These are phyloP conservation scores for Coelogynopora nodosa DNA, from an alignment of 2,888 invertebrate genomes.

Conservation along the genomic window DNA sequence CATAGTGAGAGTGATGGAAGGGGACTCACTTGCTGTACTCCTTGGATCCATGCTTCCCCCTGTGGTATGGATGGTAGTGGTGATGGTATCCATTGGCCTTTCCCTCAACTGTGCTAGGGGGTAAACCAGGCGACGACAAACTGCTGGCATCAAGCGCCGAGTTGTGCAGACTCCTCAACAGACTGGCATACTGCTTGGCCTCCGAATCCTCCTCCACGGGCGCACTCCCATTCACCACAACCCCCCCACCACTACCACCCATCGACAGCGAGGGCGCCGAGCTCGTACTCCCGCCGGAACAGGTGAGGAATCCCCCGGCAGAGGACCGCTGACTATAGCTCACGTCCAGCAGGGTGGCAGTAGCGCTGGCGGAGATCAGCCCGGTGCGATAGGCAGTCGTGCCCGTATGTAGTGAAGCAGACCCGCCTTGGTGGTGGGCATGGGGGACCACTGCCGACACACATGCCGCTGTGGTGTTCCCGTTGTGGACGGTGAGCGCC, in stretches of 20 bases:
- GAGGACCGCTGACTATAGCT: neutral
- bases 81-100: neutral
- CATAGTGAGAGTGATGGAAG: too few species aligned
- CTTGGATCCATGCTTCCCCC: neutral
- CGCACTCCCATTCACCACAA: neutral
- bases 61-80: neutral
- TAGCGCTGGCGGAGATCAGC: neutral
- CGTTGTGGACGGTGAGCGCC: conserved; percentile 2
- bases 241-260: neutral
- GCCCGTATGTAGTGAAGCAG: neutral
- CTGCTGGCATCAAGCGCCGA: neutral
- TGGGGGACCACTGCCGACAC: too few species aligned
- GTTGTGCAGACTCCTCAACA: neutral
- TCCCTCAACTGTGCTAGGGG: too few species aligned
- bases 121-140: too few species aligned
- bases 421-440: too few species aligned
- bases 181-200: neutral
- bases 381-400: neutral
- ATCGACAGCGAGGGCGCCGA: neutral
- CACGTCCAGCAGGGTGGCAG: neutral
- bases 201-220: neutral
- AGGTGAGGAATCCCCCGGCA: neutral
- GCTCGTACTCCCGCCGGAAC: neutral
- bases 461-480: neutral
- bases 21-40: neutral